Percentiles rank a stretch among this genome's conserved stretches.
Evolutionary conservation across 1,140 invertebrate genomes (phyloP).

Genomic region (Sminthurides bifidus): DNA sequence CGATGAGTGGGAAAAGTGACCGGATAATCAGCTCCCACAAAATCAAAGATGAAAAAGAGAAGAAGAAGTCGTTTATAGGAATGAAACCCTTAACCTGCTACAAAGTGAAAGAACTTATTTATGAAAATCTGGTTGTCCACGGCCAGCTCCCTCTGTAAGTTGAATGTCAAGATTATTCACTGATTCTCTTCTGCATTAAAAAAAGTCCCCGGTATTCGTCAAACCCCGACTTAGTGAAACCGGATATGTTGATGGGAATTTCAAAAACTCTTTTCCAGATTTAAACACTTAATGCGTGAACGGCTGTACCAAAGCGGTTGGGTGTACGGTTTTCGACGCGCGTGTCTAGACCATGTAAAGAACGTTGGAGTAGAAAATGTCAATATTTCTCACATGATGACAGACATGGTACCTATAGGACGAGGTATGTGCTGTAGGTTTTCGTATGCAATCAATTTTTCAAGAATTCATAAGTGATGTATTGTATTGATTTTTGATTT

Average conservation of each 20-base stretch:
- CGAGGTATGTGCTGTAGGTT: not conserved
- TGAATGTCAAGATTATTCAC: not conserved
- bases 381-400: slow-evolving; percentile 4
- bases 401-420: not conserved
- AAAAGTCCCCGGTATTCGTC: not conserved
- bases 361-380: not conserved
- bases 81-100: not conserved
- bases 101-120: not conserved
- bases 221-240: not conserved
- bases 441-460: not conserved
- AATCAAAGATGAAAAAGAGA: not conserved
- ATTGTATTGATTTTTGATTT: not conserved
- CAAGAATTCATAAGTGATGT: not conserved
- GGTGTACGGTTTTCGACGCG: not conserved
- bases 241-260: not conserved
- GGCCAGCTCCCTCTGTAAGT: slow-evolving; percentile 1
- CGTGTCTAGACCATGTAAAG: not conserved
- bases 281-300: not conserved
- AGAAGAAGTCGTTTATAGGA: not conserved
- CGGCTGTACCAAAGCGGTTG: not conserved
- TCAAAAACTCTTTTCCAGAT: not conserved
- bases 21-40: not conserved
- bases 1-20: not conserved
- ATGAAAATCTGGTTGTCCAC: not conserved
- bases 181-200: not conserved